Conservation (phyloP, 2,888 invertebrate species). For the Cryptus armator region DNA sequence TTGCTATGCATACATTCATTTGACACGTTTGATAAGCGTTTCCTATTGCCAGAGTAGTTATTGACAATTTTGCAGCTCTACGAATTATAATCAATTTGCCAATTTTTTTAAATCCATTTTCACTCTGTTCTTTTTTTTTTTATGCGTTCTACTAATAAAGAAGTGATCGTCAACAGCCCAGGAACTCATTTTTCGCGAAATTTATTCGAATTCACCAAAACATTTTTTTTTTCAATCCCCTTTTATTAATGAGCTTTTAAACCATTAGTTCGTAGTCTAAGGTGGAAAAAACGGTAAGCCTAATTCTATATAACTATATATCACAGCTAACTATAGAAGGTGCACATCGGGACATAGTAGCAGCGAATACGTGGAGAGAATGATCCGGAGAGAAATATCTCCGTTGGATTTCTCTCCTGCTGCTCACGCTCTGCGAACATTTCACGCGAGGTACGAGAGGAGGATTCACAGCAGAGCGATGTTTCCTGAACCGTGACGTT, state of each 20-base stretch:
- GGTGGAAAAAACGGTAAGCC: neutral
- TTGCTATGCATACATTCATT: constrained; percentile 9
- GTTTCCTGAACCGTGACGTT: constrained; percentile 71
- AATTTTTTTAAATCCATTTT: neutral
- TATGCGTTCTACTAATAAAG: neutral
- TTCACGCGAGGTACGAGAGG: constrained; percentile 27
- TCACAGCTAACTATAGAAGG: neutral
- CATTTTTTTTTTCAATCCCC: too few species aligned
- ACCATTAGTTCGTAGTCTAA: neutral
- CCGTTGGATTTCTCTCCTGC: constrained; percentile 6
- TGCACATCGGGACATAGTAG: neutral
- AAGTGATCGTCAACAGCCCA: neutral
- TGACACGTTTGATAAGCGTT: neutral
- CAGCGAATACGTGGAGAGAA: constrained; percentile 17
- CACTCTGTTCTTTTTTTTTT: neutral
- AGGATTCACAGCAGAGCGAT: constrained; percentile 51
- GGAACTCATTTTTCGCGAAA: too few species aligned
- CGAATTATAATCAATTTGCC: neutral
- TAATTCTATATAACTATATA: neutral
- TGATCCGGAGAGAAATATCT: constrained; percentile 7
- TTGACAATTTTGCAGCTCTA: neutral
- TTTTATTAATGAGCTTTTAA: too few species aligned
- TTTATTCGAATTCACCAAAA: too few species aligned
- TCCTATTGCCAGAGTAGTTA: neutral
- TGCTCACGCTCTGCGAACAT: constrained; percentile 44